Evolutionary conservation across 2,888 invertebrate species (phyloP), one percentile per base, ranked within the genome.

Genomic region (Iphiclides podalirius): DNA sequence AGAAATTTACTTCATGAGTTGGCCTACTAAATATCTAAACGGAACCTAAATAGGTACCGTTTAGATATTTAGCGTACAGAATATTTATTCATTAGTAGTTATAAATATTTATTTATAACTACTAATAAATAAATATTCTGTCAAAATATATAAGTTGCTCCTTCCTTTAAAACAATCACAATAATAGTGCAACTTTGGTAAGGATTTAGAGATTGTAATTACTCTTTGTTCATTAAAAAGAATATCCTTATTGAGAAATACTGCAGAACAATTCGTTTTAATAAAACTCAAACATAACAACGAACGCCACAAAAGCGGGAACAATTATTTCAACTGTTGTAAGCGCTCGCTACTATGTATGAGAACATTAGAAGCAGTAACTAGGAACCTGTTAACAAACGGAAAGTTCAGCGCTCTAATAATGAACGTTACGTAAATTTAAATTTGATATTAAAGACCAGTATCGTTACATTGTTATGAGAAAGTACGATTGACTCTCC

Each of bases 371-470:
- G 31, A 6, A 31, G 14, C 11, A 28, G 14, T 34, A 20, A 31
- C 17, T 6, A 31, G 15, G 31, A 33, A 43, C 23, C 35, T 28
- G 20, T 12, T 12, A 36, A 36, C 14, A 9, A 37, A 17, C 13
- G 35, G 14, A 47, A 34, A 40, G 52, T 52, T 51, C 51, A 47
- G 17, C 42, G 47, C 34, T 52, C 38, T 41, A 40, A 52, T 46
- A 56, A 54, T 49, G 53, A 41, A 53, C 53, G 47, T 52, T 49
- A 40, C 43, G 42, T 54, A 45, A 52, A 55, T 59, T 55, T 53
- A 47, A 45, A 54, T 50, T 48, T 40, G 42, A 41, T 31, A 46
- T 52, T 50, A 44, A 35, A 42, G 54, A 34, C 28, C 42, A 49
- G 17, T 46, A 39, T 31, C 17, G 31, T 39, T 8, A 46, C 23